phyloP scores from a whole-genome alignment of 2,888 invertebrate species.

The Harpagoxenus sublaevis region DNA sequence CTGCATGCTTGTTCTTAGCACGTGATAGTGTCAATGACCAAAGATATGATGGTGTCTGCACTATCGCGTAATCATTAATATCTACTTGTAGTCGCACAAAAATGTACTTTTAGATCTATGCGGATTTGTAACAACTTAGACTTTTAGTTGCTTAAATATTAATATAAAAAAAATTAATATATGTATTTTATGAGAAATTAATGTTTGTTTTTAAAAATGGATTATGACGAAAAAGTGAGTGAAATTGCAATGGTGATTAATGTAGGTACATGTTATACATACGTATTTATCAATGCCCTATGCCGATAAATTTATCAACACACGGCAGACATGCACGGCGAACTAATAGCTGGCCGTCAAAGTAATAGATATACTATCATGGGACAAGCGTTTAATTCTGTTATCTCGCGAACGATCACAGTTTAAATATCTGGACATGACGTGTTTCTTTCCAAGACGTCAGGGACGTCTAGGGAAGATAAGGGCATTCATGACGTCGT shows the following conservation, averaged over 20 bases:
- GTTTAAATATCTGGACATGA: neutral
- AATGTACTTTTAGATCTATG: neutral
- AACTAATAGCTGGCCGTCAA: neutral
- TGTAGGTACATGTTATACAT: neutral
- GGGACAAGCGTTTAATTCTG: neutral
- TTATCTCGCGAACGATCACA: neutral
- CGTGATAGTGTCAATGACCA: slow-evolving; percentile 47
- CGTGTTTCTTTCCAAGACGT: neutral
- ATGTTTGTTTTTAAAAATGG: neutral
- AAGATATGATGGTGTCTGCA: slow-evolving; percentile 11
- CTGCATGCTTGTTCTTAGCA: slow-evolving; percentile 36
- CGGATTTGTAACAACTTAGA: neutral
- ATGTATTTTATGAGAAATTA: neutral
- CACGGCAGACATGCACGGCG: neutral
- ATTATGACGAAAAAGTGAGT: neutral
- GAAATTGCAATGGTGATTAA: neutral
- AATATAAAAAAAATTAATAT: neutral
- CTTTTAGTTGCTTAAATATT: neutral
- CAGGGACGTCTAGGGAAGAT: neutral
- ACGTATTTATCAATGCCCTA: neutral
- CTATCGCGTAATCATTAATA: slow-evolving; percentile 26
- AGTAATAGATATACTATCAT: neutral
- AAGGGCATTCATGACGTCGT: slow-evolving; percentile 1
- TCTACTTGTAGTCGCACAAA: neutral
- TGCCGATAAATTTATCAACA: neutral